Conservation (phyloP, 2,888 invertebrate genomes). For the Pyrrhopygopsis socrates region DNA sequence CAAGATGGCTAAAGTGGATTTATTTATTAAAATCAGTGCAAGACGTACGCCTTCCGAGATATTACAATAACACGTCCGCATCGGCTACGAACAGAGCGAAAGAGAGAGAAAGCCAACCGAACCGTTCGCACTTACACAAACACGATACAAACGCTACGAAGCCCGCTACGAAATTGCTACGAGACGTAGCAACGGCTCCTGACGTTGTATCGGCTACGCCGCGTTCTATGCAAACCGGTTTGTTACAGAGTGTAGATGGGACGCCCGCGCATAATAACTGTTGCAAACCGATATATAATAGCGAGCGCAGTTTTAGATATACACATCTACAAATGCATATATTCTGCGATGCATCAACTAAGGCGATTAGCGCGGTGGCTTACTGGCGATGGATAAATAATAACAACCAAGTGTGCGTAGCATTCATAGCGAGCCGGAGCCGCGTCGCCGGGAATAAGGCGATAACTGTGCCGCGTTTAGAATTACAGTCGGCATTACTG, state of each 20-base stretch:
- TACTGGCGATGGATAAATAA: slow-evolving; percentile 59
- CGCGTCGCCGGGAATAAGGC: slow-evolving; percentile 9
- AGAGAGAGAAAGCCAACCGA: slow-evolving; percentile 56
- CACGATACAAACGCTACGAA: not conserved
- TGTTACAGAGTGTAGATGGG: not conserved
- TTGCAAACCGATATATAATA: not conserved
- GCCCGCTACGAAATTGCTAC: not conserved
- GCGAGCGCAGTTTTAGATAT: slow-evolving; percentile 2
- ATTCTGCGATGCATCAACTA: slow-evolving; percentile 53
- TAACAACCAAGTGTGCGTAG: not conserved
- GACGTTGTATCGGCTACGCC: slow-evolving; percentile 65
- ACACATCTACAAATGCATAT: slow-evolving; percentile 61
- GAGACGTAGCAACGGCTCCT: not conserved
- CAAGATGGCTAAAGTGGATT: slow-evolving; percentile 16
- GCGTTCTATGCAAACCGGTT: slow-evolving; percentile 53
- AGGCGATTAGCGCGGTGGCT: slow-evolving; percentile 58
- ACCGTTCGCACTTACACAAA: not conserved
- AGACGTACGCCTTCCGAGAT: slow-evolving; percentile 24
- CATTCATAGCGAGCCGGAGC: slow-evolving; percentile 4
- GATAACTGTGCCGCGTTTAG: slow-evolving; percentile 18
- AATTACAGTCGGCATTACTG: slow-evolving; percentile 22
- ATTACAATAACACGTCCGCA: not conserved
- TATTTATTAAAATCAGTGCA: not conserved
- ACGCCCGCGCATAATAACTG: slow-evolving; percentile 52
- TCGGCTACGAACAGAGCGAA: slow-evolving; percentile 38